Evolutionary conservation across 2,888 invertebrate genomes (phyloP).

Genomic region (Hipparchia sbordonii): DNA sequence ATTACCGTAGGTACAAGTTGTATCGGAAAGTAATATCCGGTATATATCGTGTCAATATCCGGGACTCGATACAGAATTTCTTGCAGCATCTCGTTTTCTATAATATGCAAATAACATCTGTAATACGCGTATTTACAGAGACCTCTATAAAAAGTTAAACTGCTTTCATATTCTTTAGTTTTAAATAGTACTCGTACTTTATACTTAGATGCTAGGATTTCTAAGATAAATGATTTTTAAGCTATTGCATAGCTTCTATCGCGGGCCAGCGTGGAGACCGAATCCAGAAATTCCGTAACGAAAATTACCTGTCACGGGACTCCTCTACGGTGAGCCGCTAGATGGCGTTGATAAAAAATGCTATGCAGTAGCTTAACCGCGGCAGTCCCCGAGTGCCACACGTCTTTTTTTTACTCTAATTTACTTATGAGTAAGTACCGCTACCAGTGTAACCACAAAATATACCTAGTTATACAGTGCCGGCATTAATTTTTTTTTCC

Average conservation of each 20-base stretch:
- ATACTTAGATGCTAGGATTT: background rate
- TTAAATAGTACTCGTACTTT: background rate
- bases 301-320: too few relatives aligned
- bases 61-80: slow-evolving; percentile 15
- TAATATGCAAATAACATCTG: slow-evolving; percentile 18
- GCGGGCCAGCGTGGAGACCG: too few relatives aligned
- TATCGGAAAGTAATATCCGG: slow-evolving; percentile 25
- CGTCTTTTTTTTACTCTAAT: background rate
- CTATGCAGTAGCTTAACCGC: too few relatives aligned
- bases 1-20: slow-evolving; percentile 3
- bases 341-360: too few relatives aligned
- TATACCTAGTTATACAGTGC: too few relatives aligned
- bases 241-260: too few relatives aligned
- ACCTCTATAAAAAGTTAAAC: slow-evolving; percentile 11
- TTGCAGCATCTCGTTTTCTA: slow-evolving; percentile 18
- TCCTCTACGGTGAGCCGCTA: too few relatives aligned
- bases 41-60: slow-evolving; percentile 23
- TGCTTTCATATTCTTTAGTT: background rate
- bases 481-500: too few relatives aligned
- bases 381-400: too few relatives aligned
- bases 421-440: too few relatives aligned
- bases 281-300: too few relatives aligned
- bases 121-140: slow-evolving; percentile 9
- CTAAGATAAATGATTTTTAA: background rate
- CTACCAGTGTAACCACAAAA: too few relatives aligned